A percentile compares a stretch with the other conserved stretches of the same genome.
Evolutionary conservation across 2,797 vertebrate genomes (phyloP).

Genomic region (Pyrocephalus nanus): DNA sequence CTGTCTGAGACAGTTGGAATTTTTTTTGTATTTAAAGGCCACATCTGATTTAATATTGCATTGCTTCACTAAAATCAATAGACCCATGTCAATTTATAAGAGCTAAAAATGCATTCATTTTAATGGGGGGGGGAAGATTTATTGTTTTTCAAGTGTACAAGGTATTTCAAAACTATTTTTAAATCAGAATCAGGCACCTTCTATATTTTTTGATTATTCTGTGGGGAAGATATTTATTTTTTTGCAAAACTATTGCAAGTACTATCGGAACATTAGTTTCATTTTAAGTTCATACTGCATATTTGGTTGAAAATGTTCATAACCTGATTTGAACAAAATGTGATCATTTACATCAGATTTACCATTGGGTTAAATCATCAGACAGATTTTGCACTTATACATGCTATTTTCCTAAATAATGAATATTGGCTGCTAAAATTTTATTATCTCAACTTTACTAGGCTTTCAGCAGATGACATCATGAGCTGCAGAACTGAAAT

Average conservation of each 20-base stretch:
- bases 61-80: not conserved
- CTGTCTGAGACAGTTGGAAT: not conserved
- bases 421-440: not conserved
- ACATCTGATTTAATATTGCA: not conserved
- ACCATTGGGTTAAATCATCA: not conserved
- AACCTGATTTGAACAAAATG: not conserved
- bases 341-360: not conserved
- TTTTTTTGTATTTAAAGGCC: not conserved
- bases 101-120: not conserved
- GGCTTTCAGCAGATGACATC: not conserved
- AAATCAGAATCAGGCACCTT: not conserved
- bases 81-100: not conserved
- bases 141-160: not conserved
- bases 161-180: not conserved
- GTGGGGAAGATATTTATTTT: not conserved
- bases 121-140: not conserved
- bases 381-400: not conserved
- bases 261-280: not conserved
- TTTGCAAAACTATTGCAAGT: not conserved
- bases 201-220: not conserved
- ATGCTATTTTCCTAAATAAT: not conserved
- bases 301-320: not conserved
- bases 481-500: not conserved
- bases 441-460: not conserved
- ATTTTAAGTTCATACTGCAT: not conserved